Percentiles rank a stretch among this genome's conserved stretches.
Evolutionary conservation across 1,140 invertebrate species (phyloP).

Genomic region (Nasonia giraulti): DNA sequence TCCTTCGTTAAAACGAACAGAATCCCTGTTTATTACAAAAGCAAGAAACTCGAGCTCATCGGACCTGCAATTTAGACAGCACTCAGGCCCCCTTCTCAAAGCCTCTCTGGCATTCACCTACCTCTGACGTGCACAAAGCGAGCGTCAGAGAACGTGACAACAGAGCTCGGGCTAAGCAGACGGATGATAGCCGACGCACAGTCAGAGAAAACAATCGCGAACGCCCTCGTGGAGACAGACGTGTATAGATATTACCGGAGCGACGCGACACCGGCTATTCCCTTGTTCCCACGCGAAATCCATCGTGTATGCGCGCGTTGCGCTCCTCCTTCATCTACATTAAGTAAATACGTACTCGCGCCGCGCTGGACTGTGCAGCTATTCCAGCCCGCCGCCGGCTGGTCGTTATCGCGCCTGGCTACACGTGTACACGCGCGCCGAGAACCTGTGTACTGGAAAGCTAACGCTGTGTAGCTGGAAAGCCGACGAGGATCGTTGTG

Average conservation of each 20-base stretch:
- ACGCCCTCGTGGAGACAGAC: neutral
- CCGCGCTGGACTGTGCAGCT: neutral
- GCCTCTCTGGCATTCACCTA: neutral
- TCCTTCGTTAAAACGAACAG: too few species aligned
- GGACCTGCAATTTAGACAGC: too few species aligned
- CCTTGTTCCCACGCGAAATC: neutral
- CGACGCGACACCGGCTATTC: neutral
- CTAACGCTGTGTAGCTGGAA: too few species aligned
- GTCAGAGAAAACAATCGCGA: neutral
- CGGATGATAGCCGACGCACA: neutral
- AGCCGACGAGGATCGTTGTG: neutral
- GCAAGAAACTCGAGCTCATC: too few species aligned
- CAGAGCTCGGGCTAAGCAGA: neutral
- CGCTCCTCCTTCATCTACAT: conserved; percentile 34
- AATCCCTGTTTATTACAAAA: too few species aligned
- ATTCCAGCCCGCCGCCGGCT: neutral
- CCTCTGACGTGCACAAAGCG: neutral
- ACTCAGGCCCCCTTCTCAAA: neutral
- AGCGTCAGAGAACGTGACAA: neutral
- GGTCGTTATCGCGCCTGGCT: neutral
- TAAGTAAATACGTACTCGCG: conserved; percentile 36
- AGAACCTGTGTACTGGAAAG: neutral
- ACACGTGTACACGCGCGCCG: neutral
- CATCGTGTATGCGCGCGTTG: neutral
- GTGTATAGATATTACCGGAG: neutral